These are phyloP conservation scores for Cossypha dichroa DNA, from an alignment of 2,797 vertebrate genomes.

Conservation along the genomic window DNA sequence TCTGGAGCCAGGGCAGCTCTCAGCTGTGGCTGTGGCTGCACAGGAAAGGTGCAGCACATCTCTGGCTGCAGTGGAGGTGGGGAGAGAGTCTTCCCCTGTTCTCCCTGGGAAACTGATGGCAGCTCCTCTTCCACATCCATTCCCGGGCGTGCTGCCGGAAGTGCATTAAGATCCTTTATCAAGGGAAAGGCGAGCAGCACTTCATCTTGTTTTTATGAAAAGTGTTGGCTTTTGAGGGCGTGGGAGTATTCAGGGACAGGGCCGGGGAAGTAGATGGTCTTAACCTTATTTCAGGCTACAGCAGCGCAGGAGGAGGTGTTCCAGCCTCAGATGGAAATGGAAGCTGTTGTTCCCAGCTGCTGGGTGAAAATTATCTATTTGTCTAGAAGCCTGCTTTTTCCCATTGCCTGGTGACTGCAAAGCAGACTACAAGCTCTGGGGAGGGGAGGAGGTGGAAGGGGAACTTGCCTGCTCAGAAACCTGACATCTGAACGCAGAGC, in stretches of 20 bases:
- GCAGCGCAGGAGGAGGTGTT: neutral
- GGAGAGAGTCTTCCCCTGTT: neutral
- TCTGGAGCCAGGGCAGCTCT: neutral
- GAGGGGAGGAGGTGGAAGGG: neutral
- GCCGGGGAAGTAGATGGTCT: neutral
- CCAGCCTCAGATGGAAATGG: neutral
- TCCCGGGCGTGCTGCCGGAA: neutral
- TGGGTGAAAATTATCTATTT: neutral
- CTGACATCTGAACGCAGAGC: neutral
- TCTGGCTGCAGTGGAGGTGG: neutral
- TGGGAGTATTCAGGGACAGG: neutral
- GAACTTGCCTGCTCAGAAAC: neutral
- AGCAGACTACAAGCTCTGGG: neutral
- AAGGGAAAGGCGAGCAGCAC: neutral
- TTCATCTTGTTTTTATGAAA: neutral
- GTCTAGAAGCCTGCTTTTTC: neutral
- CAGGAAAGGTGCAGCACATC: neutral
- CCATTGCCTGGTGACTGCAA: neutral
- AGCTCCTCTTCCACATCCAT: neutral
- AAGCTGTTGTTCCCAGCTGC: neutral
- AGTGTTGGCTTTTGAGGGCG: neutral
- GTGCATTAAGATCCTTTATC: neutral
- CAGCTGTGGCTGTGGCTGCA: neutral
- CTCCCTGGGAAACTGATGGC: neutral
- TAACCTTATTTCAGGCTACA: conserved; percentile 7